Percentiles rank a stretch among this genome's conserved stretches.
phyloP scores from a whole-genome alignment of 2,888 invertebrate species.

The Abscondita cerata region DNA sequence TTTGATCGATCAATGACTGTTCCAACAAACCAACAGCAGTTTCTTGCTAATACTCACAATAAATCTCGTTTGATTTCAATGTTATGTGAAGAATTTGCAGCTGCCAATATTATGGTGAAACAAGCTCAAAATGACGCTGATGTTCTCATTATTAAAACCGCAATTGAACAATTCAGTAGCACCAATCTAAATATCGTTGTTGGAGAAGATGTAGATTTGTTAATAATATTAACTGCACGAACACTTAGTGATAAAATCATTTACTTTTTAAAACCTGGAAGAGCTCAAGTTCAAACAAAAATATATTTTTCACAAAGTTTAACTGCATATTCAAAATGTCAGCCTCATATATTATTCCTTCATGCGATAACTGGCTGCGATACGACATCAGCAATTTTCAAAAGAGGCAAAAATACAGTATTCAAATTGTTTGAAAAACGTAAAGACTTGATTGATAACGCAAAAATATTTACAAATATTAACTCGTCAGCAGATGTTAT shows the following conservation, averaged over 20 bases:
- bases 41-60: too few relatives aligned
- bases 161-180: constrained; percentile 27
- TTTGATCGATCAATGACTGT: too few relatives aligned
- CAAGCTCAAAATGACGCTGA: too few relatives aligned
- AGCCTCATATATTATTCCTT: constrained; percentile 28
- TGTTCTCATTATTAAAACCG: not conserved
- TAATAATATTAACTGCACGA: constrained; percentile 34
- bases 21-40: too few relatives aligned
- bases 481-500: constrained; percentile 38
- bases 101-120: not conserved
- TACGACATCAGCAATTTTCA: constrained; percentile 40
- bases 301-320: too few relatives aligned
- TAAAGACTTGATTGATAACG: constrained; percentile 22
- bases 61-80: too few relatives aligned
- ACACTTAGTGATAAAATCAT: constrained; percentile 39
- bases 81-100: not conserved
- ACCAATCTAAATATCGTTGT: constrained; percentile 42
- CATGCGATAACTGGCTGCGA: constrained; percentile 16
- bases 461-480: constrained; percentile 38
- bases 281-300: constrained; percentile 39
- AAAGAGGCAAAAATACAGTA: constrained; percentile 21
- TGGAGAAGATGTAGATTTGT: constrained; percentile 48
- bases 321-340: constrained; percentile 31
- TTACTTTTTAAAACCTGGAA: constrained; percentile 44
- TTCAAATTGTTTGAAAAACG: constrained; percentile 15